phyloP scores from a whole-genome alignment of 2,797 vertebrate species.

The Channallabes apus region DNA sequence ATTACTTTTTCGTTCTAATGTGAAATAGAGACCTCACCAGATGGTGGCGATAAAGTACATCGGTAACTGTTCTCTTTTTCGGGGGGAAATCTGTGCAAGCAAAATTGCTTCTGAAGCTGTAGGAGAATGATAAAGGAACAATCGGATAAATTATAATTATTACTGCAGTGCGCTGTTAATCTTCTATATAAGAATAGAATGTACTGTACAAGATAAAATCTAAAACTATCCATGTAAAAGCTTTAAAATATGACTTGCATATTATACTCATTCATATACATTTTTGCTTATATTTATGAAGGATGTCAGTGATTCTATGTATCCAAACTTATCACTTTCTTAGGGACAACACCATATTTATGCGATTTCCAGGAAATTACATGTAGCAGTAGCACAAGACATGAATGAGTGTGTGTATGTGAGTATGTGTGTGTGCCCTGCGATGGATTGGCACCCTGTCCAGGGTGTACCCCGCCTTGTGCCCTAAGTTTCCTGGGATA shows the following conservation, averaged over 20 bases:
- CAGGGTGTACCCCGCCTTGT: too few species aligned
- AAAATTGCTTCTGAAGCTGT: not conserved
- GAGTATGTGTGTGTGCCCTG: too few species aligned
- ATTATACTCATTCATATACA: not conserved
- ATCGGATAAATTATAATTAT: not conserved
- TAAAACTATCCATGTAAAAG: not conserved
- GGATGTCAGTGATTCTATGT: not conserved
- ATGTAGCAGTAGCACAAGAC: not conserved
- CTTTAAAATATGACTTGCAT: not conserved
- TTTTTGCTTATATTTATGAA: not conserved
- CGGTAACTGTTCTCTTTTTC: not conserved
- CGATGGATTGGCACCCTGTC: too few species aligned
- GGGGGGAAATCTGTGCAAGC: not conserved
- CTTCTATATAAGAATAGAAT: not conserved
- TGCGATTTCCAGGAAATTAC: not conserved
- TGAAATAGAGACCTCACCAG: not conserved
- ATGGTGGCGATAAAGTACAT: conserved; percentile 12
- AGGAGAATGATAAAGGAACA: not conserved
- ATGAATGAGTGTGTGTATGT: too few species aligned
- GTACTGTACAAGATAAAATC: not conserved
- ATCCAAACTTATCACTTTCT: not conserved
- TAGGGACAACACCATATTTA: not conserved
- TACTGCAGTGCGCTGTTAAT: not conserved
- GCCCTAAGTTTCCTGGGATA: too few species aligned
- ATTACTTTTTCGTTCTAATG: not conserved